Base-by-base conservation (phyloP, 2,888 invertebrate species). In the Lepas anatifera region DNA sequence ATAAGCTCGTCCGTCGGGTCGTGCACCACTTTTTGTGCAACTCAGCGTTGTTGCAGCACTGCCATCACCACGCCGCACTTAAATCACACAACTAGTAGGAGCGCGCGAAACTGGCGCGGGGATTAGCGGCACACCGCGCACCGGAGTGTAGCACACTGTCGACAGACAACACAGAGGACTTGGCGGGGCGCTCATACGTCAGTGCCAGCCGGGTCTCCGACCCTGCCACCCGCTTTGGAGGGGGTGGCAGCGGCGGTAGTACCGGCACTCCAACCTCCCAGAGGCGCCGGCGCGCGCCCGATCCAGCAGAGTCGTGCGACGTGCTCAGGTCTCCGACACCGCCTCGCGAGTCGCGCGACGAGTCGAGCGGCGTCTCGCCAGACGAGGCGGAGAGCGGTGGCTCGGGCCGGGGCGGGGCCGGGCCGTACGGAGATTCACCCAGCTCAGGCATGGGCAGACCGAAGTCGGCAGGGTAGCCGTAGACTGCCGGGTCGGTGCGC, bases 391-490 rank as follows among this genome's bases (percentile, higher is more conserved):
- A 58, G 22, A 58, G 29, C 29, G 52, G 52, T 29, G 16, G 27
- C 50, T 25, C 27, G 8, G 11, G 16, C 16, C 11, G 52, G 10
- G 2, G n/a, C 52, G 52, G 16, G 18, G 32, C 35, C 58, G 22
- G 13, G 13, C 32, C 58, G 16, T 10, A 1, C 58, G 27, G 13
- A 18, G 35, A 35, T 13, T 32, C 32, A 22, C 32, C 35, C 58
- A 58, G 18, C 39, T 73, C 73, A 13, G 73, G 73, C 27, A 73
- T 73, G 16, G 73, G 73, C 63, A 72, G 70, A 25, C 73, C 73
- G 41, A 70, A 73, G 70, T 73, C 73, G 35, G 73, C 69, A 4
- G 73, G 73, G 68, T 73, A 73, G 13, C 73, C 73, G 48, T 71
- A 72, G n/a, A 70, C 66, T 58, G 72, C 68, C n/a, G 71, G 73